These are phyloP conservation scores for Heliocidaris erythrogramma DNA, from an alignment of 35 echinoderm and acorn worm genomes.

Conservation along the genomic window DNA sequence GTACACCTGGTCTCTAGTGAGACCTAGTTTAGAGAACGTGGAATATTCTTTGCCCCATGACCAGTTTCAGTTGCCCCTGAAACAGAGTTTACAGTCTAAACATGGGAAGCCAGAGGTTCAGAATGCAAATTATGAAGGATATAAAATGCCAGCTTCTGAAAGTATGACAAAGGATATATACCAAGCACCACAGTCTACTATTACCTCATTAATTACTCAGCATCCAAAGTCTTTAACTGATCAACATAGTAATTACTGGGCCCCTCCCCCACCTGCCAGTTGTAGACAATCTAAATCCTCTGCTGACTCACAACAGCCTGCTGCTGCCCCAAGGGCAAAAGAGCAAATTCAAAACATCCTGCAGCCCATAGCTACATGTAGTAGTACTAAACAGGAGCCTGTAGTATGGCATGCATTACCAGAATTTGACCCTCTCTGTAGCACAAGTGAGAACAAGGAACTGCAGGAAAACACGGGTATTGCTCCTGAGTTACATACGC, in stretches of 20 bases:
- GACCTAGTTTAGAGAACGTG: neutral
- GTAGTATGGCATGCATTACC: neutral
- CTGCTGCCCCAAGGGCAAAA: slow-evolving; percentile 30
- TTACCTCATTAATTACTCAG: slow-evolving; percentile 1
- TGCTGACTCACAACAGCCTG: slow-evolving; percentile 30
- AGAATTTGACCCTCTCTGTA: slow-evolving; percentile 55
- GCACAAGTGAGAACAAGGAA: slow-evolving; percentile 9
- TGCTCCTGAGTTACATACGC: neutral
- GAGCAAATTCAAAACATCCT: slow-evolving; percentile 49
- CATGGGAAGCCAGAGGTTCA: neutral
- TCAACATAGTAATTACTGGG: neutral
- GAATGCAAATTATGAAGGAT: neutral
- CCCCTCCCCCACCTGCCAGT: slow-evolving; percentile 43
- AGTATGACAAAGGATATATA: neutral
- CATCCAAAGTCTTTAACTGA: neutral
- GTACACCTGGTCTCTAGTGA: neutral
- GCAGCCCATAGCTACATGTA: neutral
- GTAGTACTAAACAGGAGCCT: neutral
- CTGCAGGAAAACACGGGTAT: neutral
- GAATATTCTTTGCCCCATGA: slow-evolving; percentile 33
- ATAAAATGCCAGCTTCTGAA: neutral
- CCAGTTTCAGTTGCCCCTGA: neutral
- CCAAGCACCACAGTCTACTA: neutral
- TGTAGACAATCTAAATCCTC: slow-evolving; percentile 15
- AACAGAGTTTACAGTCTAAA: neutral